Percentiles rank a stretch among this genome's conserved stretches.
Evolutionary conservation across 2,113 vertebrate species (phyloP).

Genomic region (Semnornis frantzii): DNA sequence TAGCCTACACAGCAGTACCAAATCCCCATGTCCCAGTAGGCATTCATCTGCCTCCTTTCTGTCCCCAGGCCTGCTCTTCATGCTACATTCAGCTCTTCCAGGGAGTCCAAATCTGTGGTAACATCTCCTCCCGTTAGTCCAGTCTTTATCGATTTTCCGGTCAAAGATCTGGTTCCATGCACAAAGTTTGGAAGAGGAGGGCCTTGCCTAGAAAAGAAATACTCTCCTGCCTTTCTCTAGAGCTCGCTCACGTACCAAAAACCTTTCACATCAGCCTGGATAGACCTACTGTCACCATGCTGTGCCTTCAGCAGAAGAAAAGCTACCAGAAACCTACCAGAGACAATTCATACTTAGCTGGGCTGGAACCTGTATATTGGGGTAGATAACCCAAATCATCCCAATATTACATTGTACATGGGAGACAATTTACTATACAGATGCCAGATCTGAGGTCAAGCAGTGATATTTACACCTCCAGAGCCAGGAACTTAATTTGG

Average conservation of each 20-base stretch:
- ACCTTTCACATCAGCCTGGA: not conserved
- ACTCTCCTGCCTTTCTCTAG: not conserved
- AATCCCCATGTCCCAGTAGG: accelerated
- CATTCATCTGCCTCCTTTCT: not conserved
- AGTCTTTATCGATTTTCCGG: not conserved
- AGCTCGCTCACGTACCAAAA: not conserved
- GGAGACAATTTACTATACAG: not conserved
- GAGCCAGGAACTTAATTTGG: not conserved
- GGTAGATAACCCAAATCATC: not conserved
- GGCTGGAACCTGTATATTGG: not conserved
- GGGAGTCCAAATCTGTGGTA: not conserved
- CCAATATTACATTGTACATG: not conserved
- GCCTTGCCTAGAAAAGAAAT: not conserved
- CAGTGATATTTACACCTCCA: not conserved
- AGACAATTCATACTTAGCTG: not conserved
- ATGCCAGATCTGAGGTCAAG: not conserved
- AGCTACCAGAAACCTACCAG: not conserved
- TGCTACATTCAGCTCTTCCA: not conserved
- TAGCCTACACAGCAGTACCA: not conserved
- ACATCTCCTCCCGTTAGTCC: not conserved
- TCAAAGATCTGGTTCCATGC: not conserved
- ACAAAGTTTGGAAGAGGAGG: not conserved
- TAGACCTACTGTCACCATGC: not conserved
- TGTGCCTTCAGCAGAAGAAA: not conserved
- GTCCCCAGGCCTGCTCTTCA: not conserved